phyloP scores from a whole-genome alignment of 2,797 vertebrate species.

The Halcyon chelicuti region DNA sequence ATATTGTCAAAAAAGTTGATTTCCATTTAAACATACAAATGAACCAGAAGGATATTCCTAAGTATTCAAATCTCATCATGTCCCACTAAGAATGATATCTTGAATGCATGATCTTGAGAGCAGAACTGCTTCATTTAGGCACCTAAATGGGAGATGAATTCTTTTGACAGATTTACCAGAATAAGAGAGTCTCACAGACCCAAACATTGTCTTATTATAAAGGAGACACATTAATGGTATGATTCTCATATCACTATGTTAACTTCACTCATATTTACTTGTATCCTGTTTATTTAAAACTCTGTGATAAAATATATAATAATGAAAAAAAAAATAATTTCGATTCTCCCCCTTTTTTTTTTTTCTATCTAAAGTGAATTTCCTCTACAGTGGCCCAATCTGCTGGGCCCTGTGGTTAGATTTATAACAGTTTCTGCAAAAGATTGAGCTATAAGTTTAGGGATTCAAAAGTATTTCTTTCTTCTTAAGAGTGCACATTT shows the following conservation, averaged over 20 bases:
- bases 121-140: background rate
- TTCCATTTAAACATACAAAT: background rate
- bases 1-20: background rate
- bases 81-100: background rate
- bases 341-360: background rate
- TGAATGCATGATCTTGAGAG: background rate
- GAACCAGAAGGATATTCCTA: background rate
- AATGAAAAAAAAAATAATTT: background rate
- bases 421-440: background rate
- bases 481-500: background rate
- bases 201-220: background rate
- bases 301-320: background rate
- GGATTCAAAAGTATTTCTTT: background rate
- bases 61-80: background rate
- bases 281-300: background rate
- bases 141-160: background rate
- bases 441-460: constrained; percentile 17
- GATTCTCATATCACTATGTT: background rate
- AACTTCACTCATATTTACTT: background rate
- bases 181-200: background rate
- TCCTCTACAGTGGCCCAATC: background rate
- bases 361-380: background rate
- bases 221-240: background rate
- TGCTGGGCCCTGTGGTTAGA: background rate
- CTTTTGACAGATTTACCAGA: background rate